Percentiles rank a stretch among this genome's conserved stretches.
These are phyloP conservation scores for Anthopleura xanthogrammica DNA, from an alignment of 92 coral and sea anemone species.

Conservation along the genomic window DNA sequence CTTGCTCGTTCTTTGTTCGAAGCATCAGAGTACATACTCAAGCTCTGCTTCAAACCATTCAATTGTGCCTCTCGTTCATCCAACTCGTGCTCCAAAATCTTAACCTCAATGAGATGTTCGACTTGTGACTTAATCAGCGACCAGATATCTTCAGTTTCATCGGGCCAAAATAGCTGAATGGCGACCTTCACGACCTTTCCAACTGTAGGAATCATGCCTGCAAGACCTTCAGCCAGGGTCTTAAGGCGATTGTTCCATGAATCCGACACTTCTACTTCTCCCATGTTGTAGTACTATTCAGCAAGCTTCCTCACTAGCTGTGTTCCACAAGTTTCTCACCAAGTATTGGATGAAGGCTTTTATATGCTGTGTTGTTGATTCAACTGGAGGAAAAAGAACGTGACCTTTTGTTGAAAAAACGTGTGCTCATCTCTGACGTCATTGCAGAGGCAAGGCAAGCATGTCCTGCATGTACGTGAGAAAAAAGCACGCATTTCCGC, in stretches of 20 bases:
- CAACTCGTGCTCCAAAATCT: conserved; percentile 1
- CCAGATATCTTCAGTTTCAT: neutral
- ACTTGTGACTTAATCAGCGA: neutral
- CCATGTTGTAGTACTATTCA: neutral
- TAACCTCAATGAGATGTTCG: neutral
- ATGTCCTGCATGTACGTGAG: no score
- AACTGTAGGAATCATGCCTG: neutral
- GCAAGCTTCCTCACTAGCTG: no score
- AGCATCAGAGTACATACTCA: neutral
- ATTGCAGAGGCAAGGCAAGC: no score
- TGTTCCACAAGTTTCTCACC: neutral
- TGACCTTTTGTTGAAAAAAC: no score
- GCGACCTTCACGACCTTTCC: neutral
- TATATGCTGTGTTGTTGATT: neutral
- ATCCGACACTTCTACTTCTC: conserved; percentile 1
- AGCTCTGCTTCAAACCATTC: neutral
- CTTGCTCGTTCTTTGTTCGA: conserved; percentile 1
- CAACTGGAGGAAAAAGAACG: neutral
- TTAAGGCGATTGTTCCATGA: conserved; percentile 12
- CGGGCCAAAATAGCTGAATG: conserved; percentile 1
- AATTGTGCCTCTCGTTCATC: neutral
- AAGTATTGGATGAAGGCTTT: neutral
- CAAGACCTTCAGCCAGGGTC: neutral
- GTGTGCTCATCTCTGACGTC: no score
- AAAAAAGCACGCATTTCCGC: no score